These are phyloP conservation scores for Pyrochroa serraticornis DNA, from an alignment of 2,888 invertebrate species.

Conservation along the genomic window DNA sequence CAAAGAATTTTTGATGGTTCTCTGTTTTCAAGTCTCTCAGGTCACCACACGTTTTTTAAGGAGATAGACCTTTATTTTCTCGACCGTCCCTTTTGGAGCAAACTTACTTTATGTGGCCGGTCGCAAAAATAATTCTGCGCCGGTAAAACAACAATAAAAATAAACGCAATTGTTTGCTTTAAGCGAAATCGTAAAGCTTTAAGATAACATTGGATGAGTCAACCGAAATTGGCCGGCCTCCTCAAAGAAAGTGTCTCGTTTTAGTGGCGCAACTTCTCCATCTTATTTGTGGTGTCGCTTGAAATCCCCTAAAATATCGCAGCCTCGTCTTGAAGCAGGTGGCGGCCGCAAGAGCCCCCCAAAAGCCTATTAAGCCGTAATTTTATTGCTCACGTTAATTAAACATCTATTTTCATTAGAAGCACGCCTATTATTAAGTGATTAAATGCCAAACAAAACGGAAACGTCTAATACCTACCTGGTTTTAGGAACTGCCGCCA, in stretches of 20 bases:
- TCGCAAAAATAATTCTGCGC: background rate
- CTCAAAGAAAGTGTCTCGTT: too few species aligned
- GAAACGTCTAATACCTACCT: conserved; percentile 45
- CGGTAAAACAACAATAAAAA: conserved; percentile 5
- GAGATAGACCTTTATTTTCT: too few species aligned
- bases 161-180: background rate
- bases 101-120: background rate
- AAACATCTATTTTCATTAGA: conserved; percentile 14
- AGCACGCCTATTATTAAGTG: conserved; percentile 1
- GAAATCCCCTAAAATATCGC: too few species aligned
- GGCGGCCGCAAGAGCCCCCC: too few species aligned
- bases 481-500: conserved; percentile 59
- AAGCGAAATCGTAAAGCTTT: background rate
- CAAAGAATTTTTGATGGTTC: too few species aligned
- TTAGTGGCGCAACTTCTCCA: too few species aligned
- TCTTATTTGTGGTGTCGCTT: too few species aligned
- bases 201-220: too few species aligned
- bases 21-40: too few species aligned
- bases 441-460: background rate
- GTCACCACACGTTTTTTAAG: too few species aligned
- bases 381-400: conserved; percentile 6
- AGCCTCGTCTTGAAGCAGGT: too few species aligned
- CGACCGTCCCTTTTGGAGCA: background rate
- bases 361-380: background rate
- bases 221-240: too few species aligned